Base-by-base conservation (phyloP, 2,113 vertebrate genomes). In the Bos indicus region DNA sequence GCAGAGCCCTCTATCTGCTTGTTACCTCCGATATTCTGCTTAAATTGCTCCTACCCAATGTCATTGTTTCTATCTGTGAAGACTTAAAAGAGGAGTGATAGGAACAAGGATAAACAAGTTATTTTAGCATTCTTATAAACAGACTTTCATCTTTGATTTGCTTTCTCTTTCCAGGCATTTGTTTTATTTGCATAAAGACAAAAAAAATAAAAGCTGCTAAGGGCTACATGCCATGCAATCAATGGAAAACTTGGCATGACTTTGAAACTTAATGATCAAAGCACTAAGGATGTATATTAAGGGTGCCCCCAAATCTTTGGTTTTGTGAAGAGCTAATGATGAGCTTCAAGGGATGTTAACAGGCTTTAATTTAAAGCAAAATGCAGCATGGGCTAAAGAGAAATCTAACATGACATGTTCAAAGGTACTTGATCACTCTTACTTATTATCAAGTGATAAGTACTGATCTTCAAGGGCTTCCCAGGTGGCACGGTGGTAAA, bases 111-210 rank as follows among this genome's bases (percentile, higher is more conserved):
- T 97, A 97, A 95, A 96, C 46, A 85, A 78, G 33, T 96, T 96
- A 40, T 71, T 97, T 96, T 94, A 93, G 43, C 94, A 92, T 82
- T 84, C 30, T 88, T 84, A 57, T 94, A 94, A 98, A 94, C 67
- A 96, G 40, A 74, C 96, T 96, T 97, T 97, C 88, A 94, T 98
- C 88, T 96, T 80, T 91, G 84, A 94, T 95, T 97, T 95, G 80
- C 87, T 95, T 94, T 95, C 36, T 40, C 60, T 71, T 87, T 82
- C 59, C 81, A 96, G n/a, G 59, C 88, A 95, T 91, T 88, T 98
- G 89, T 97, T 98, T 98, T 97, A 96, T 98, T 96, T 98, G 87
- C 95, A 96, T 94, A 78, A 96, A 93, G 87, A 94, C 92, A 98
- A 97, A 96, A 97, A 94, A 98, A 97, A 86, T 92, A 96, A 95